A percentile compares a stretch with the other conserved stretches of the same genome.
Evolutionary conservation across 2,797 vertebrate species (phyloP).

Genomic region (Anabas testudineus): DNA sequence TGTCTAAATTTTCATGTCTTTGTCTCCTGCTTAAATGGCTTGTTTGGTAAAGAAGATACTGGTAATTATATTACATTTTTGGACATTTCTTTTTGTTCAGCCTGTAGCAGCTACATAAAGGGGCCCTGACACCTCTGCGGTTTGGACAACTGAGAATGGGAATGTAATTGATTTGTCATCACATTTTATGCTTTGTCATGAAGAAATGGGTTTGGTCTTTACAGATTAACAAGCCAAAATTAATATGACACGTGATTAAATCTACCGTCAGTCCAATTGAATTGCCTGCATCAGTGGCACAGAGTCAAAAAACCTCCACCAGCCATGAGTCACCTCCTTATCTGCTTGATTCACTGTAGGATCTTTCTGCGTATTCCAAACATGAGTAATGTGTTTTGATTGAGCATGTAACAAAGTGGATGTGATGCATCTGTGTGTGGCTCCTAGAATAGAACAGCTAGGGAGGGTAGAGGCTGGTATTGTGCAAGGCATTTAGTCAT

Average conservation of each 20-base stretch:
- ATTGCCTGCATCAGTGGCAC: slow-evolving; percentile 24
- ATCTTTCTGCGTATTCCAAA: slow-evolving; percentile 38
- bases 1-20: slow-evolving; percentile 47
- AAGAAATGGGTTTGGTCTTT: slow-evolving; percentile 18
- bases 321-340: slow-evolving; percentile 59
- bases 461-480: slow-evolving; percentile 18
- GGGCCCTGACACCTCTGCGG: not conserved
- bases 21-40: slow-evolving; percentile 46
- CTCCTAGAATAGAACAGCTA: slow-evolving; percentile 61
- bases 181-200: slow-evolving; percentile 38
- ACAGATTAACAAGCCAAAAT: slow-evolving; percentile 45
- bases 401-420: slow-evolving; percentile 49
- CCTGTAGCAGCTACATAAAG: not conserved
- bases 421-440: slow-evolving; percentile 11
- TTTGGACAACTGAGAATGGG: slow-evolving; percentile 18
- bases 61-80: too few relatives aligned
- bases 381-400: slow-evolving; percentile 68
- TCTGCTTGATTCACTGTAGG: slow-evolving; percentile 47
- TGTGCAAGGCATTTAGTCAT: slow-evolving; percentile 61
- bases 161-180: slow-evolving; percentile 13
- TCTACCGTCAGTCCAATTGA: slow-evolving; percentile 48
- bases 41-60: slow-evolving; percentile 28
- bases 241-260: slow-evolving; percentile 62
- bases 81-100: not conserved
- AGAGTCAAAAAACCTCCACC: slow-evolving; percentile 22